These are phyloP conservation scores for Anaspis maculata DNA, from an alignment of 2,888 invertebrate genomes.

Conservation along the genomic window DNA sequence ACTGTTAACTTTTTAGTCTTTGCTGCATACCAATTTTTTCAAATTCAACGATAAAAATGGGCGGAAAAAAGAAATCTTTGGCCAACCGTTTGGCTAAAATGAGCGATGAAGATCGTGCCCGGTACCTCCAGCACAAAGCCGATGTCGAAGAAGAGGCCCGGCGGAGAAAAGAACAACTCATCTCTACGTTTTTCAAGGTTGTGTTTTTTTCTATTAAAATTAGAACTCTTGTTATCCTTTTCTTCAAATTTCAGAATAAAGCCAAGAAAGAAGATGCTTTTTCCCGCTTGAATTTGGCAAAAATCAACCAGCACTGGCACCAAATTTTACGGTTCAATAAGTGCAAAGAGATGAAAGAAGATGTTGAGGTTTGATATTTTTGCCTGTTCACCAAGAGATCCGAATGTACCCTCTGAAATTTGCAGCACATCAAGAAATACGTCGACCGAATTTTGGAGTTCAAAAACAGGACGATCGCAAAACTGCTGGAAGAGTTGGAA, in stretches of 20 bases:
- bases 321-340: constrained; percentile 67
- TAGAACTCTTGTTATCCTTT: constrained; percentile 1
- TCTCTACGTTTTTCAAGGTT: constrained; percentile 75
- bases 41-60: constrained; percentile 29
- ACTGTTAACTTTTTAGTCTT: too few relatives aligned
- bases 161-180: constrained; percentile 69
- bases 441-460: constrained; percentile 57
- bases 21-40: too few relatives aligned
- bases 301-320: constrained; percentile 81
- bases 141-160: constrained; percentile 76
- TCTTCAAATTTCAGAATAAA: constrained; percentile 58
- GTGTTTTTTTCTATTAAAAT: not conserved
- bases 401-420: not conserved
- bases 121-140: constrained; percentile 74
- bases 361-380: constrained; percentile 64
- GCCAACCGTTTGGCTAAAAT: constrained; percentile 71
- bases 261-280: constrained; percentile 73
- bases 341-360: constrained; percentile 62
- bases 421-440: constrained; percentile 48
- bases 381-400: constrained; percentile 12
- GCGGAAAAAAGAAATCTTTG: constrained; percentile 59
- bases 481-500: constrained; percentile 57
- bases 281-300: constrained; percentile 69
- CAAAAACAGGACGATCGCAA: constrained; percentile 58
- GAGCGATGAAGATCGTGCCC: constrained; percentile 74